Evolutionary conservation across 2,888 invertebrate species (phyloP).

Genomic region (Helobdella robusta): DNA sequence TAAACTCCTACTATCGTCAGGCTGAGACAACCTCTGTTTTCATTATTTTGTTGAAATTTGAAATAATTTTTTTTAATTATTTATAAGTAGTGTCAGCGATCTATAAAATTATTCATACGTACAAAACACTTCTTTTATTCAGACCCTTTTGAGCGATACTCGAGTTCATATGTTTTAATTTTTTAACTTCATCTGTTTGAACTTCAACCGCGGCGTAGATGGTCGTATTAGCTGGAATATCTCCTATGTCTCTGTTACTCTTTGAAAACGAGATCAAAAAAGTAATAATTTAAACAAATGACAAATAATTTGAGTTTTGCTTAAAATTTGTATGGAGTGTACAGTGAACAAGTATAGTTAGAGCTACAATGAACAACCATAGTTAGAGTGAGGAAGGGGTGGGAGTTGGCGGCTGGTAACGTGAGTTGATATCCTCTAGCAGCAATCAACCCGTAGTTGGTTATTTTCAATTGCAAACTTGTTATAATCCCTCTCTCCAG

Average conservation of each 20-base stretch:
- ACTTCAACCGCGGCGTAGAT: constrained; percentile 32
- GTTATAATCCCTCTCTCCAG: constrained; percentile 27
- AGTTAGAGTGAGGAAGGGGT: constrained; percentile 35
- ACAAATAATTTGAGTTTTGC: no score
- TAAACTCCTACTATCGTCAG: constrained; percentile 21
- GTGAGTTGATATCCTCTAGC: constrained; percentile 35
- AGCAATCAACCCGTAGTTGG: constrained; percentile 39
- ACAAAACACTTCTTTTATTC: no score
- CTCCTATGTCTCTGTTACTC: constrained; percentile 25
- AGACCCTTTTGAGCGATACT: no score
- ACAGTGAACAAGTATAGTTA: no score
- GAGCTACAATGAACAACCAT: no score
- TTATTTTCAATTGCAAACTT: constrained; percentile 30
- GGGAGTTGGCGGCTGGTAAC: constrained; percentile 31
- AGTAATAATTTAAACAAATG: no score
- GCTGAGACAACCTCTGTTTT: background rate
- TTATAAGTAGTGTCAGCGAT: no score
- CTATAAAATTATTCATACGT: no score
- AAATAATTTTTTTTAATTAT: no score
- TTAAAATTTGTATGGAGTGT: no score
- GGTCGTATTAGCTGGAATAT: constrained; percentile 34
- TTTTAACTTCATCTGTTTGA: constrained; percentile 16
- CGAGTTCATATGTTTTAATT: background rate
- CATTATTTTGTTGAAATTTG: no score
- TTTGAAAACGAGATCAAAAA: no score